These are phyloP conservation scores for Hesperophylax magnus DNA, from an alignment of 1,140 invertebrate genomes.

Conservation along the genomic window DNA sequence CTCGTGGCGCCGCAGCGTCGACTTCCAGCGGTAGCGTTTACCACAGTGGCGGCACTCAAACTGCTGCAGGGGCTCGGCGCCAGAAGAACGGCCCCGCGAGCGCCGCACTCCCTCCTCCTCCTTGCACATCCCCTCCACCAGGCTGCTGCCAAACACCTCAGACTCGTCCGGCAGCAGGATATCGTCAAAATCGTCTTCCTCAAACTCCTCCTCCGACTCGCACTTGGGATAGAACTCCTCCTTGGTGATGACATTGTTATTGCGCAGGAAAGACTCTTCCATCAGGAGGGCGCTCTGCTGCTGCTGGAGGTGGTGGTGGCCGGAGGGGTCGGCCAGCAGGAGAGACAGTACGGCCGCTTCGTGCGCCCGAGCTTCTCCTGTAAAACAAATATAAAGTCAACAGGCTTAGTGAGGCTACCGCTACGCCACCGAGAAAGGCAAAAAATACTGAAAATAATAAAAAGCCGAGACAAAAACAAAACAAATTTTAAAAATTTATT, in stretches of 20 bases:
- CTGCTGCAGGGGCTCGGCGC: slow-evolving; percentile 68
- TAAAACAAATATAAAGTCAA: slow-evolving; percentile 52
- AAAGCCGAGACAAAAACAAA: slow-evolving; percentile 55
- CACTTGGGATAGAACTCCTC: slow-evolving; percentile 59
- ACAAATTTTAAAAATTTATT: slow-evolving; percentile 53
- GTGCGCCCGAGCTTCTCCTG: slow-evolving; percentile 36
- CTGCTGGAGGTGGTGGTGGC: not conserved
- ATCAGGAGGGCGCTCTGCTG: slow-evolving; percentile 37
- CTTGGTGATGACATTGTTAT: slow-evolving; percentile 62
- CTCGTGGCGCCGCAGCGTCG: slow-evolving; percentile 84
- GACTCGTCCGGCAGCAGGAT: slow-evolving; percentile 67
- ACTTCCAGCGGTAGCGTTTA: slow-evolving; percentile 87
- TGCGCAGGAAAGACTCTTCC: slow-evolving; percentile 64
- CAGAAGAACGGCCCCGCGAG: slow-evolving; percentile 39
- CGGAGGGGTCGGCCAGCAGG: not conserved
- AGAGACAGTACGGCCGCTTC: not conserved
- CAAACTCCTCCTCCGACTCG: slow-evolving; percentile 65
- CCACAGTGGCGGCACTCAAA: slow-evolving; percentile 85
- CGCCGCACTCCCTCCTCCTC: not conserved
- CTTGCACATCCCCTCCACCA: slow-evolving; percentile 25
- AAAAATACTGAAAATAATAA: slow-evolving; percentile 44
- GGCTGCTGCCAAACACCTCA: slow-evolving; percentile 60
- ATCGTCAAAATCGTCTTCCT: slow-evolving; percentile 65
- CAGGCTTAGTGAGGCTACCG: slow-evolving; percentile 52
- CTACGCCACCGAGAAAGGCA: slow-evolving; percentile 54